Evolutionary conservation across 2,888 invertebrate species (phyloP).

Genomic region (Herminia tarsipennalis): DNA sequence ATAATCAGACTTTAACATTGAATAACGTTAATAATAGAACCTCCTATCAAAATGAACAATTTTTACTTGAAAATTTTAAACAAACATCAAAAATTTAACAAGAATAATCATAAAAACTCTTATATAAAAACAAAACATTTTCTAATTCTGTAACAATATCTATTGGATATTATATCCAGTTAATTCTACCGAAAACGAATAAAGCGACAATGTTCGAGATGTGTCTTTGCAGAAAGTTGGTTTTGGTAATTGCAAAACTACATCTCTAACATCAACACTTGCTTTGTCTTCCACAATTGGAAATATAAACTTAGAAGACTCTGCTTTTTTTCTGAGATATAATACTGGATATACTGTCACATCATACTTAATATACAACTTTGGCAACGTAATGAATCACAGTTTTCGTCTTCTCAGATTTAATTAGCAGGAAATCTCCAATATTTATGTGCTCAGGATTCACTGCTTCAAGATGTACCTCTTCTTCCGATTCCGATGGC

Average conservation of each 20-base stretch:
- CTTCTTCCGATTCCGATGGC: too few species aligned
- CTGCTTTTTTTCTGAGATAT: neutral
- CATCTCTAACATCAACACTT: neutral
- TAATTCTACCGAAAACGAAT: neutral
- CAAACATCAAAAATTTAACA: too few species aligned
- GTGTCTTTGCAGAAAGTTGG: neutral
- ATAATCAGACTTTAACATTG: too few species aligned
- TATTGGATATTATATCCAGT: neutral
- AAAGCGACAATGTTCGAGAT: neutral
- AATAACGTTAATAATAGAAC: too few species aligned
- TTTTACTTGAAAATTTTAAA: too few species aligned
- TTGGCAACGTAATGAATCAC: neutral
- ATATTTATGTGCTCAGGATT: neutral
- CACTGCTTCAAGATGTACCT: neutral
- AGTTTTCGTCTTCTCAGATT: neutral
- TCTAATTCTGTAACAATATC: too few species aligned
- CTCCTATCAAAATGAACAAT: too few species aligned
- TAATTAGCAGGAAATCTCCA: neutral
- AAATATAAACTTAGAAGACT: neutral
- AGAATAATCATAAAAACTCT: too few species aligned
- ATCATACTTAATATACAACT: neutral
- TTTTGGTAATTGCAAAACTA: neutral
- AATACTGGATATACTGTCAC: neutral
- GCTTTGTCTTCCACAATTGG: neutral
- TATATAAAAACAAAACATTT: too few species aligned